phyloP scores from a whole-genome alignment of 1,140 invertebrate species.

The Drosophila ambigua region DNA sequence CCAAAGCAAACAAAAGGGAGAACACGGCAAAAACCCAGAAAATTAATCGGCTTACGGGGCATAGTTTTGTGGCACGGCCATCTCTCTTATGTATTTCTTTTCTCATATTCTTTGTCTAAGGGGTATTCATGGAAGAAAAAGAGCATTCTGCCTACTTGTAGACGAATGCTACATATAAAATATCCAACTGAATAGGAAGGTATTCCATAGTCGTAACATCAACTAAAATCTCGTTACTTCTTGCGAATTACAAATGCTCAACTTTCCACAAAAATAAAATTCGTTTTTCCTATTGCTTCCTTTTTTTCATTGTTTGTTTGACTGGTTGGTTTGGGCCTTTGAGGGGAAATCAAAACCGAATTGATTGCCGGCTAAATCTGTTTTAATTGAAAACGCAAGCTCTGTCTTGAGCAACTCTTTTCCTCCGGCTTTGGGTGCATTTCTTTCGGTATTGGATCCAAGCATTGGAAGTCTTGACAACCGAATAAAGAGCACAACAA shows the following conservation, averaged over 20 bases:
- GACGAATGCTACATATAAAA: too few relatives aligned
- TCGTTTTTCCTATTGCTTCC: constrained; percentile 6
- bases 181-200: too few relatives aligned
- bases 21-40: constrained; percentile 37
- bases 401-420: constrained; percentile 38
- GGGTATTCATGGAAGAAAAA: background rate
- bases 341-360: constrained; percentile 43
- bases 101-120: background rate
- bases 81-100: background rate
- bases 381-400: constrained; percentile 70
- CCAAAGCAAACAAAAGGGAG: constrained; percentile 25
- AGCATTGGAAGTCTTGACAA: constrained; percentile 29
- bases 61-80: constrained; percentile 19
- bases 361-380: constrained; percentile 47
- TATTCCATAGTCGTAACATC: too few relatives aligned
- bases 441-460: constrained; percentile 1
- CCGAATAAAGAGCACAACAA: constrained; percentile 26
- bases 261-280: constrained; percentile 36
- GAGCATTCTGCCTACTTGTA: too few relatives aligned
- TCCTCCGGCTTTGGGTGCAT: constrained; percentile 6
- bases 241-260: constrained; percentile 34
- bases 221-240: too few relatives aligned
- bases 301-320: constrained; percentile 27
- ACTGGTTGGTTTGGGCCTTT: constrained; percentile 15
- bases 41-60: constrained; percentile 46